Percentiles rank a stretch among this genome's conserved stretches.
Evolutionary conservation across 2,888 invertebrate genomes (phyloP).

Genomic region (Cheiracanthium punctorium): DNA sequence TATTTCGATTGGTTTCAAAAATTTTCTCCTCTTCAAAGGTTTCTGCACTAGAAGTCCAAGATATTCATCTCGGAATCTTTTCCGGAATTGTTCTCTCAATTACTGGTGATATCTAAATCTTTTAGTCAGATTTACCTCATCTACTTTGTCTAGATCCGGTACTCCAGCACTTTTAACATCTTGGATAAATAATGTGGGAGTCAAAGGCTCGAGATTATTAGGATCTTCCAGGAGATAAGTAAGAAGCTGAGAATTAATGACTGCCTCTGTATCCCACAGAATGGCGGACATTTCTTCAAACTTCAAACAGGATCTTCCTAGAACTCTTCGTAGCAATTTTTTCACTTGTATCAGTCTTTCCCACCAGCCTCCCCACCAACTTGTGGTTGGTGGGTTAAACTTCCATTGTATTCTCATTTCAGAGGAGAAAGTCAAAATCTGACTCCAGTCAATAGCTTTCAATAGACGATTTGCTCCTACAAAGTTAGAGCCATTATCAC

Average conservation of each 20-base stretch:
- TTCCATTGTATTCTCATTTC: not conserved
- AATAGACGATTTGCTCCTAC: constrained; percentile 3
- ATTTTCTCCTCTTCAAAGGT: too few species aligned
- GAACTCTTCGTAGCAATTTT: not conserved
- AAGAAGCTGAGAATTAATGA: constrained; percentile 75
- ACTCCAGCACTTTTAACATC: not conserved
- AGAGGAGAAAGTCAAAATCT: not conserved
- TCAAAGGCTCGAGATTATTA: not conserved
- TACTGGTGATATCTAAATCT: too few species aligned
- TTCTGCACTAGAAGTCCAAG: too few species aligned
- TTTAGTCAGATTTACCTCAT: too few species aligned
- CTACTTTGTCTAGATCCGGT: constrained; percentile 19
- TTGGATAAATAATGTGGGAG: constrained; percentile 14
- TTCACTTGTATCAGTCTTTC: constrained; percentile 2
- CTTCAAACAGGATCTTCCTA: not conserved
- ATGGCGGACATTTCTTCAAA: constrained; percentile 69
- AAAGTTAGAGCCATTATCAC: constrained; percentile 17
- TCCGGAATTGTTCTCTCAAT: too few species aligned
- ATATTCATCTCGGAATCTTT: too few species aligned
- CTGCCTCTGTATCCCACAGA: constrained; percentile 73
- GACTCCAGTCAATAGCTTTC: constrained; percentile 8
- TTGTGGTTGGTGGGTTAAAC: not conserved
- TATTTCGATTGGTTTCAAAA: too few species aligned
- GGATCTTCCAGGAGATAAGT: constrained; percentile 73
- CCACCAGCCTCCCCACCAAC: constrained; percentile 15